Evolutionary conservation across 2,797 vertebrate species (phyloP).

Genomic region (Eremophila alpestris): DNA sequence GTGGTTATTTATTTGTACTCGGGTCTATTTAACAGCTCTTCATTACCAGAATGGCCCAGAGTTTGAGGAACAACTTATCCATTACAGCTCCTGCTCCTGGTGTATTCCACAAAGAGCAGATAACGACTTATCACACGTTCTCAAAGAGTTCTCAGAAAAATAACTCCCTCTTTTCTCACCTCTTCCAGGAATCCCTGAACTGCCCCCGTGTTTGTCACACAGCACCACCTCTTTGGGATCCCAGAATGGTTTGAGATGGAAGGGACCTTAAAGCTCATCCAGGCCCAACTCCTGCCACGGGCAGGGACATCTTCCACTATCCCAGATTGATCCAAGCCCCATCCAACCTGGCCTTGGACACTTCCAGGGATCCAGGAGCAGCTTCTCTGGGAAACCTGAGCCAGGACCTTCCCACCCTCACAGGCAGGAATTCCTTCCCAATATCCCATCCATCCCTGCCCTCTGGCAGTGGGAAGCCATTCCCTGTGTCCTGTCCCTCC

Average conservation of each 20-base stretch:
- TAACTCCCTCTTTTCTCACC: background rate
- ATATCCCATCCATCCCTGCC: rapidly evolving
- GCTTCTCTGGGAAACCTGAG: background rate
- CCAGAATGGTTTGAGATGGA: background rate
- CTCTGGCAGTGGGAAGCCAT: background rate
- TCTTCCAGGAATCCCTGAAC: background rate
- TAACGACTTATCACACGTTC: background rate
- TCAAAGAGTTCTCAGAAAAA: background rate
- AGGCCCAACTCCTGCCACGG: rapidly evolving
- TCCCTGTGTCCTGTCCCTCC: background rate
- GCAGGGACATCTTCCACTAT: background rate
- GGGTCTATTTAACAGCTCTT: slow-evolving; percentile 10
- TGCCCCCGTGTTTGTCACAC: background rate
- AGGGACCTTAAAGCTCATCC: background rate
- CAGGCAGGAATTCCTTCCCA: rapidly evolving
- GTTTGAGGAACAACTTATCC: background rate
- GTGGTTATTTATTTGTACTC: slow-evolving; percentile 49
- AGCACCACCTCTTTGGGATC: background rate
- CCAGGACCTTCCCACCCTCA: background rate
- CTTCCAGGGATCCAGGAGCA: background rate
- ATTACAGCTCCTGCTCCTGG: background rate
- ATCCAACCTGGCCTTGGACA: rapidly evolving
- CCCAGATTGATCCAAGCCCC: rapidly evolving
- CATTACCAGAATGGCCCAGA: background rate
- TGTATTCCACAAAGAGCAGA: background rate